Evolutionary conservation across 2,888 invertebrate genomes (phyloP), one percentile per base, ranked within the genome.

Genomic region (Oligia strigilis): DNA sequence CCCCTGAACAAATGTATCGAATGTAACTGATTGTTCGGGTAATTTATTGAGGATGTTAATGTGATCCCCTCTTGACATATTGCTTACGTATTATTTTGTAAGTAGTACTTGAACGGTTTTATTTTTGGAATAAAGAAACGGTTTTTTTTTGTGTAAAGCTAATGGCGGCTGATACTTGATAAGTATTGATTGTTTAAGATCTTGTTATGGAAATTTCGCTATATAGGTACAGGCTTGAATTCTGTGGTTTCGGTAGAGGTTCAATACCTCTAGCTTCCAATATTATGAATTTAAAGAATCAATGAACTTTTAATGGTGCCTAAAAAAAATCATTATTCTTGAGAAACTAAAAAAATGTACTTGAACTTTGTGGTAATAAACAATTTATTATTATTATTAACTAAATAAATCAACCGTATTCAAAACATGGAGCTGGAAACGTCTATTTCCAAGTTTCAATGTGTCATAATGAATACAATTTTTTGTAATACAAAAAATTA

Each of bases 1-100:
- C 79, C 66, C 60, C 40, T 55, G 62, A 75, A 88, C 83, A 85
- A 80, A 85, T 83, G 77, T 86, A 84, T 82, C 78, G 81, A 72
- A 69, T 55, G 81, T 78, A 85, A 80, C 80, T 80, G 83, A 85
- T 84, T 82, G 82, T 79, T 82, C 71, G 72, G 40, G 70, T 79
- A 71, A 80, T 87, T 80, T 86, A 81, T 77, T 86, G 77, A 64
- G 64, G 78, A 82, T 84, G 75, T 83, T 86, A 80, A 81, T 73
- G 77, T 78, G 78, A 87, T 81, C 66, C 81, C 70, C 11, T 71
- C 80, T 86, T 80, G 80, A 76, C 77, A 74, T 80, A 75, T 80
- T 72, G 62, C 69, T 52, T 73, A 69, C 67, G 72, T 77, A 84
- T 85, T 84, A 75, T 77, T 72, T 58, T 19, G 62, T 78, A 55